Conservation (phyloP, 2,888 invertebrate genomes). For the Tachina lurida region DNA sequence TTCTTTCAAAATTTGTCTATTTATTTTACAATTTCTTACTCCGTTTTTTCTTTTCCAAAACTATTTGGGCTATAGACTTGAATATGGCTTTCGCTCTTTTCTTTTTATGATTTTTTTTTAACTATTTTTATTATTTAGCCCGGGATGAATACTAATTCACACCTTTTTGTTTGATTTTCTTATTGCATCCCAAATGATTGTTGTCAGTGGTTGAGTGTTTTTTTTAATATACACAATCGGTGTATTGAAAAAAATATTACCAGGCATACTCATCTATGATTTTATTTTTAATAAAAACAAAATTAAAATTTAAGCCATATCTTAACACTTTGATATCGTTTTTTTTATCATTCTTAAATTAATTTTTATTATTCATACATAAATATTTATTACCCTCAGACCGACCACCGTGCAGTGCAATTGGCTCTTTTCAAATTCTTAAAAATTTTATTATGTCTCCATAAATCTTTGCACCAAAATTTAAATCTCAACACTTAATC, state of each 20-base stretch:
- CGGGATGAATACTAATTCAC: conserved; percentile 63
- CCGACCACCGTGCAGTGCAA: conserved; percentile 38
- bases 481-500: not conserved
- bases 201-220: conserved; percentile 34
- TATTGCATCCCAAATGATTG: conserved; percentile 32
- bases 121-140: conserved; percentile 31
- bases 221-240: conserved; percentile 69
- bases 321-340: conserved; percentile 46
- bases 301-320: conserved; percentile 35
- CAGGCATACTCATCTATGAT: conserved; percentile 80
- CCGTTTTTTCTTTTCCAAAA: conserved; percentile 21
- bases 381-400: not conserved
- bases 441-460: not conserved
- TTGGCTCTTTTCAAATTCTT: not conserved
- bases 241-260: conserved; percentile 75
- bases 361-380: conserved; percentile 15
- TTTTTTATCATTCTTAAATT: conserved; percentile 1
- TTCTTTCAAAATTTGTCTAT: conserved; percentile 30
- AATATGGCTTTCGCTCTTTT: conserved; percentile 17
- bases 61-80: conserved; percentile 2
- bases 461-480: not conserved
- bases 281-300: conserved; percentile 41
- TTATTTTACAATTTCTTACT: conserved; percentile 39
- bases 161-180: conserved; percentile 59
- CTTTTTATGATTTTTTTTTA: conserved; percentile 18